Evolutionary conservation across 2,888 invertebrate genomes (phyloP).

Genomic region (Acheta domesticus): DNA sequence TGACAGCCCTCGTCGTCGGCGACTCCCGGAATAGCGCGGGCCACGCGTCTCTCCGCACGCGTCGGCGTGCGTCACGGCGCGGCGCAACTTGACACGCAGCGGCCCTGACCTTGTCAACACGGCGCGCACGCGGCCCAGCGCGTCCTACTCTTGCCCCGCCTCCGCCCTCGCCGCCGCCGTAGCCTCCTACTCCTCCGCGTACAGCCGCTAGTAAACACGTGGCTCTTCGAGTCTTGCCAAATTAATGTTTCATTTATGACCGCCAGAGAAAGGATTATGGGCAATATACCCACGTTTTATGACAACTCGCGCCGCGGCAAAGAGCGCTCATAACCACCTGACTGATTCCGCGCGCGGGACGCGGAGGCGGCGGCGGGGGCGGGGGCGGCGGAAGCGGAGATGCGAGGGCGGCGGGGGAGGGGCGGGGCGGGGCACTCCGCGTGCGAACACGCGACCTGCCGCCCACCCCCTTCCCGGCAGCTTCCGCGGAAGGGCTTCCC

Average conservation of each 20-base stretch:
- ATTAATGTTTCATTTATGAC: conserved; percentile 18
- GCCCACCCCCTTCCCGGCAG: no score
- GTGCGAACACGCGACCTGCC: no score
- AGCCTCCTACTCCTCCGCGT: background rate
- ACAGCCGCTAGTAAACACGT: conserved; percentile 11
- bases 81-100: background rate
- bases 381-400: background rate
- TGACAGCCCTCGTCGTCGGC: no score
- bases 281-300: conserved; percentile 11
- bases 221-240: conserved; percentile 18
- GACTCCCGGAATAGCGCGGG: no score
- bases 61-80: background rate
- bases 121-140: background rate
- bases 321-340: conserved; percentile 18
- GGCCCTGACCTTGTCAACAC: conserved; percentile 9
- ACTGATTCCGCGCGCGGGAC: background rate
- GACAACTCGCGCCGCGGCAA: conserved; percentile 1
- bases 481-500: no score
- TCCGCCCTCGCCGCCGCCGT: background rate
- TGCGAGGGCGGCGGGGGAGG: no score
- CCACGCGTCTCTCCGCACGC: background rate
- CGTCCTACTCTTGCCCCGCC: background rate
- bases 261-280: conserved; percentile 18
- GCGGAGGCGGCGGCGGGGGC: background rate
- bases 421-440: no score